Conservation (phyloP, 64 coral and sea anemone genomes). For the Actinia equina region DNA sequence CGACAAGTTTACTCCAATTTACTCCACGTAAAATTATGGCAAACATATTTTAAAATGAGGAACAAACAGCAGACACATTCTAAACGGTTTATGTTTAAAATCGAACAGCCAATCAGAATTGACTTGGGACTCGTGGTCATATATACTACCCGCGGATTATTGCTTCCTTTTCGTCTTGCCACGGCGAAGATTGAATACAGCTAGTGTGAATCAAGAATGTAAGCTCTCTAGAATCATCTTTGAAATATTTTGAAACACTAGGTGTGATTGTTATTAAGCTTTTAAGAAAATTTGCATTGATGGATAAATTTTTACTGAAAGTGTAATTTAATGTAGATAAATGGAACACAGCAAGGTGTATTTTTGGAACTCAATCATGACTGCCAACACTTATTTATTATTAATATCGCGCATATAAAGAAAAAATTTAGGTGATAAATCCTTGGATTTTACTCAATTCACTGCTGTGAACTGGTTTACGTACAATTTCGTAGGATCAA, state of each 20-base stretch:
- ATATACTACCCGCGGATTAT: no score
- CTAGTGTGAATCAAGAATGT: background rate
- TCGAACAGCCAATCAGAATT: background rate
- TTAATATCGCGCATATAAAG: background rate
- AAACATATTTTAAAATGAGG: no score
- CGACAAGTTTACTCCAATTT: no score
- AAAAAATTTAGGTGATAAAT: background rate
- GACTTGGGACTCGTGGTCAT: background rate
- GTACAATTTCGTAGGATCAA: no score
- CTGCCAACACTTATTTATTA: background rate
- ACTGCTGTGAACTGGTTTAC: no score
- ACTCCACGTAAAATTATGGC: no score
- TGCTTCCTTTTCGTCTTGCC: background rate
- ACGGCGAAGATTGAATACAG: background rate
- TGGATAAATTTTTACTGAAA: background rate
- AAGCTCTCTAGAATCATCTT: background rate
- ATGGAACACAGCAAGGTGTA: background rate
- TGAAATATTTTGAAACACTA: background rate
- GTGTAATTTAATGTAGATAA: constrained; percentile 2
- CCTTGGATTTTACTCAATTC: background rate
- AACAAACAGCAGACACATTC: no score
- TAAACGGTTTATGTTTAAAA: background rate
- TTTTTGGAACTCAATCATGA: background rate
- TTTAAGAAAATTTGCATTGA: background rate
- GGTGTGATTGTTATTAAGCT: background rate